Evolutionary conservation across 2,113 vertebrate genomes (phyloP).

Genomic region (Oxyura jamaicensis): DNA sequence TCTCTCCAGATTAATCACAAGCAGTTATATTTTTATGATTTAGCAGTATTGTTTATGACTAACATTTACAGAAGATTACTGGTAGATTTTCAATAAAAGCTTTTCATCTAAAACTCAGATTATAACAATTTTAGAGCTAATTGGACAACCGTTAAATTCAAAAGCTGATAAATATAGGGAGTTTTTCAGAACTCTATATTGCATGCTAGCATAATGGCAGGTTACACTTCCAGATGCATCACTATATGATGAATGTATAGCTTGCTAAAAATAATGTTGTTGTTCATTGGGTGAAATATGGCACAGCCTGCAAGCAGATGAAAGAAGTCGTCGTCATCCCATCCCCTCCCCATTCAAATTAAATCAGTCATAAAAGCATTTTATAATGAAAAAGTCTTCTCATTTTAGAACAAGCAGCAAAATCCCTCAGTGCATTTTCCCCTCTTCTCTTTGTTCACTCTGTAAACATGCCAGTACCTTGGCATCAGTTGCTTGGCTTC

Average conservation of each 20-base stretch:
- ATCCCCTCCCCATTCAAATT: neutral
- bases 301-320: neutral
- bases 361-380: neutral
- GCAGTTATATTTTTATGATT: constrained; percentile 56
- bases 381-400: neutral
- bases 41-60: constrained; percentile 44
- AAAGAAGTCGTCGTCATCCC: neutral
- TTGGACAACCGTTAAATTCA: constrained; percentile 1
- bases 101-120: constrained; percentile 51
- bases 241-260: neutral
- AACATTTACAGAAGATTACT: constrained; percentile 42
- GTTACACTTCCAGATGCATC: constrained; percentile 48
- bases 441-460: neutral
- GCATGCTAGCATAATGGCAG: constrained; percentile 40
- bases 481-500: neutral
- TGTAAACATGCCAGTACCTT: neutral
- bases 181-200: neutral
- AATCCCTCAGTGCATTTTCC: neutral
- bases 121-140: constrained; percentile 53
- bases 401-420: neutral
- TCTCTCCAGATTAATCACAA: constrained; percentile 49
- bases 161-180: constrained; percentile 33
- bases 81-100: constrained; percentile 32
- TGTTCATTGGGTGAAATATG: neutral
- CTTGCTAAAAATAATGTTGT: constrained; percentile 5